Conservation (phyloP, 2,113 vertebrate species). For the Noturus placidus region DNA sequence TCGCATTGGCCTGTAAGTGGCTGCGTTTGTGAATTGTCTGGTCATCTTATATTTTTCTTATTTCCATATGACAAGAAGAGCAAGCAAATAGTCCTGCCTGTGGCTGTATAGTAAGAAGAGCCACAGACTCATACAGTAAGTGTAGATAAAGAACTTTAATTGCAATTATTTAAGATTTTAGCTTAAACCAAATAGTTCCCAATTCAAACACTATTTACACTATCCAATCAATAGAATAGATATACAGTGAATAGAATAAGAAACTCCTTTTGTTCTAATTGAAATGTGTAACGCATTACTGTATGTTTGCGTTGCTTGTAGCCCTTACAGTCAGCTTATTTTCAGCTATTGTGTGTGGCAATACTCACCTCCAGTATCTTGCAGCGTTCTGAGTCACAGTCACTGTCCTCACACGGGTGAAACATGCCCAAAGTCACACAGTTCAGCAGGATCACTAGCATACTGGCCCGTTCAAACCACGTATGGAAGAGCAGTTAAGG, state of each 20-base stretch:
- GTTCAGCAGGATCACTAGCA: conserved; percentile 98
- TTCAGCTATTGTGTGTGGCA: neutral
- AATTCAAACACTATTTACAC: neutral
- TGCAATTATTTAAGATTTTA: neutral
- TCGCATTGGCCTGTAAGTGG: conserved; percentile 40
- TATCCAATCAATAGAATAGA: neutral
- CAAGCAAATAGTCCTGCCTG: conserved; percentile 31
- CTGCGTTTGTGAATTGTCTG: conserved; percentile 47
- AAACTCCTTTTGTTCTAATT: neutral
- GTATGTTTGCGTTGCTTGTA: neutral
- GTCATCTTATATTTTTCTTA: conserved; percentile 33
- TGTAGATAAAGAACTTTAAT: neutral
- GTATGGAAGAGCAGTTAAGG: conserved; percentile 81
- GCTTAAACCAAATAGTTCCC: neutral
- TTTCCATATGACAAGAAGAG: conserved; percentile 41
- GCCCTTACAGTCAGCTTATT: neutral
- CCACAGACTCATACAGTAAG: neutral
- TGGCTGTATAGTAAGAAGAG: neutral
- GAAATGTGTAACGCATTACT: neutral
- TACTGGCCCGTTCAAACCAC: conserved; percentile 97
- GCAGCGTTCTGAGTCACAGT: conserved; percentile 90
- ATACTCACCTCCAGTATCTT: conserved; percentile 89
- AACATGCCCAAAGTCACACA: conserved; percentile 99
- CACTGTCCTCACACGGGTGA: conserved; percentile 93
- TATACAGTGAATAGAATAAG: too few relatives aligned